phyloP scores from a whole-genome alignment of 2,888 invertebrate species.

The Biston stratarius region DNA sequence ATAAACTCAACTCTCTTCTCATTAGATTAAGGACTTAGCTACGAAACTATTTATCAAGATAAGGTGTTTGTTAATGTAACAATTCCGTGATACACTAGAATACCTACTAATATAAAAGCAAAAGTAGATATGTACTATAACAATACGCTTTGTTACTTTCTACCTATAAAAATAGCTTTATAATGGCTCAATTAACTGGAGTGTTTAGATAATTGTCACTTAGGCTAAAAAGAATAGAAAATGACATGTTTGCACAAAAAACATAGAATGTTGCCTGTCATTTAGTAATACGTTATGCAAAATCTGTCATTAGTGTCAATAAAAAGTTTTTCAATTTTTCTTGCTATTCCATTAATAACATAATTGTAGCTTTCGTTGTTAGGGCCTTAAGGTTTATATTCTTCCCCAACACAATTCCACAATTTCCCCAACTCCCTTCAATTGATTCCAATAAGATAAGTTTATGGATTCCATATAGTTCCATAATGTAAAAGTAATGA shows the following conservation, averaged over 20 bases:
- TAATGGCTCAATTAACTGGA: slow-evolving; percentile 16
- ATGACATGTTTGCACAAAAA: slow-evolving; percentile 40
- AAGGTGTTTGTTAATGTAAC: too few species aligned
- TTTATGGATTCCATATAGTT: too few species aligned
- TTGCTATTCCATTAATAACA: slow-evolving; percentile 20
- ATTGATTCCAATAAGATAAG: too few species aligned
- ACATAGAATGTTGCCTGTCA: slow-evolving; percentile 33
- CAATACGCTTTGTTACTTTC: too few species aligned
- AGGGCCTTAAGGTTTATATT: slow-evolving; percentile 10
- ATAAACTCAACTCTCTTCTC: too few species aligned
- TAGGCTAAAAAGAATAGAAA: slow-evolving; percentile 14
- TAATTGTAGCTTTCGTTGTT: slow-evolving; percentile 35
- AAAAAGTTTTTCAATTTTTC: slow-evolving; percentile 14
- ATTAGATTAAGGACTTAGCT: too few species aligned
- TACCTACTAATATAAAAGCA: too few species aligned
- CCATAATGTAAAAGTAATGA: too few species aligned
- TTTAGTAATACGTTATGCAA: slow-evolving; percentile 36
- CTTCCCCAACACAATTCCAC: neutral
- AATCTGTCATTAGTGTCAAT: slow-evolving; percentile 13
- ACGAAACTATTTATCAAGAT: too few species aligned
- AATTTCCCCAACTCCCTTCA: too few species aligned
- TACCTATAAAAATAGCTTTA: slow-evolving; percentile 3
- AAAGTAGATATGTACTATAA: too few species aligned
- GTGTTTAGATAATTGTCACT: slow-evolving; percentile 38
- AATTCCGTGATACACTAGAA: too few species aligned